A percentile compares a stretch with the other conserved stretches of the same genome.
These are phyloP conservation scores for Tetranychus piercei DNA, from an alignment of 2,888 invertebrate species.

Conservation along the genomic window DNA sequence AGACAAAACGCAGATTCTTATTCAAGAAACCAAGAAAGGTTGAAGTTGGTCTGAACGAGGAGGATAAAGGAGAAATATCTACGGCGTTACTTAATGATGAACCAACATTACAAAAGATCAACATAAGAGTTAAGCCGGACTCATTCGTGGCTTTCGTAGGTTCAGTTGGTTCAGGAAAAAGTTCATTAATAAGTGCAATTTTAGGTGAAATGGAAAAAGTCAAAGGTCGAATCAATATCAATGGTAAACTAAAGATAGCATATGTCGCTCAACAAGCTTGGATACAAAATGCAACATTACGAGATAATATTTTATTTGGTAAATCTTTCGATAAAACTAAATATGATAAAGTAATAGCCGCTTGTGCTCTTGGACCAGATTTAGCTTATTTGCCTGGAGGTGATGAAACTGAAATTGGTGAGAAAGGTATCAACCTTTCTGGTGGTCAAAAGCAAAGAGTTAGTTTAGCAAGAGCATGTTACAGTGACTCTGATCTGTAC, in stretches of 20 bases:
- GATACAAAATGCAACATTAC: slow-evolving; percentile 38
- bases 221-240: slow-evolving; percentile 28
- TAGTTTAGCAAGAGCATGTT: slow-evolving; percentile 49
- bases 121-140: slow-evolving; percentile 31
- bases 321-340: slow-evolving; percentile 28
- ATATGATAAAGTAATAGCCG: slow-evolving; percentile 34
- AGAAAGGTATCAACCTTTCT: slow-evolving; percentile 33
- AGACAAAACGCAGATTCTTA: background rate
- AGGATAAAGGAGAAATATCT: background rate
- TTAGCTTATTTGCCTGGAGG: slow-evolving; percentile 46
- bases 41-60: background rate
- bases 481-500: slow-evolving; percentile 40
- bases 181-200: slow-evolving; percentile 35
- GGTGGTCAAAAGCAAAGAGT: slow-evolving; percentile 38
- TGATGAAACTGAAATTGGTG: slow-evolving; percentile 92
- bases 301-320: slow-evolving; percentile 38
- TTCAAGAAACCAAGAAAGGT: background rate
- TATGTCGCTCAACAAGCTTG: slow-evolving; percentile 35
- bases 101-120: slow-evolving; percentile 28
- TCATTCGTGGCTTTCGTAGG: slow-evolving; percentile 36
- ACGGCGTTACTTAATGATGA: background rate
- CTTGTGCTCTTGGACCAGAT: slow-evolving; percentile 37
- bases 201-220: slow-evolving; percentile 36
- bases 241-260: slow-evolving; percentile 25
- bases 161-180: slow-evolving; percentile 37